phyloP scores from a whole-genome alignment of 2,888 invertebrate genomes.

The Paralinhomoeus sp. region DNA sequence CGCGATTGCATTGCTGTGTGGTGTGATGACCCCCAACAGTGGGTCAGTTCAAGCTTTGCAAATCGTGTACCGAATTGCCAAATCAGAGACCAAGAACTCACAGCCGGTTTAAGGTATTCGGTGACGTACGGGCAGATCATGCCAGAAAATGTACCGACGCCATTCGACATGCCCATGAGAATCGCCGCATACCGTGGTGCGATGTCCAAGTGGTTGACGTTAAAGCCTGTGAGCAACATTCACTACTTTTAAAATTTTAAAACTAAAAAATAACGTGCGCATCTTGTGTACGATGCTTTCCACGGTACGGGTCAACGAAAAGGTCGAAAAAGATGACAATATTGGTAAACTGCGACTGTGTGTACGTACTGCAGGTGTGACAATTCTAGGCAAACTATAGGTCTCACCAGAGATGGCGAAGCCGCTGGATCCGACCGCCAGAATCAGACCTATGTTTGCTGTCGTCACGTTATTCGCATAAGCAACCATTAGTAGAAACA shows the following conservation, averaged over 20 bases:
- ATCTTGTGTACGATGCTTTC: no score
- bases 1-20: no score
- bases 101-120: conserved; percentile 39
- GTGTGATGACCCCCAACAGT: no score
- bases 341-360: not conserved
- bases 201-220: conserved; percentile 90
- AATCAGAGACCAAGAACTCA: not conserved
- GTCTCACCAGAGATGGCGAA: conserved; percentile 70
- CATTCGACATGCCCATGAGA: conserved; percentile 92
- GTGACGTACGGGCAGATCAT: conserved; percentile 78
- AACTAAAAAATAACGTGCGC: no score
- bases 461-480: conserved; percentile 57
- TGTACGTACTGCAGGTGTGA: no score
- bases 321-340: no score
- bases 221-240: conserved; percentile 64
- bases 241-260: no score
- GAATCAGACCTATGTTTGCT: conserved; percentile 47
- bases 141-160: conserved; percentile 87
- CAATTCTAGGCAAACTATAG: no score
- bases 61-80: no score
- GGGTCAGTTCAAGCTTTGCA: no score
- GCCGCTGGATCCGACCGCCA: conserved; percentile 89
- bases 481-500: conserved; percentile 81
- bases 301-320: no score
- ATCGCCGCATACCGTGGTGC: conserved; percentile 90